Evolutionary conservation across 2,113 vertebrate genomes (phyloP), one percentile per base, ranked within the genome.

Genomic region (Datnioides undecimradiatus): DNA sequence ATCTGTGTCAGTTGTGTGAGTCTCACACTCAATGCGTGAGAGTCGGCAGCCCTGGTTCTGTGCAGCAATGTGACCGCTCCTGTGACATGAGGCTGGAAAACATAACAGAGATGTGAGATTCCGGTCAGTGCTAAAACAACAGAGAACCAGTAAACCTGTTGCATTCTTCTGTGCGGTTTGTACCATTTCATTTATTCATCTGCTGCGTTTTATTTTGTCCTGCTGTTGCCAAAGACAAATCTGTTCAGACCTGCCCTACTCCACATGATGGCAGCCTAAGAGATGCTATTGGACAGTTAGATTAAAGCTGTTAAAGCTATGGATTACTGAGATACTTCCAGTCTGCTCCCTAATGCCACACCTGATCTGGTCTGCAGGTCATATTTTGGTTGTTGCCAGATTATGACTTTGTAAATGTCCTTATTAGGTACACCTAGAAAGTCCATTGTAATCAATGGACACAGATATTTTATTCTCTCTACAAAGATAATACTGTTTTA

Each of bases 241-340:
- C 11, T 10, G 8, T 38, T 52, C 64, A 68, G 4, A 38, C 40
- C 25, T 31, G 21, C 13, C 23, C 43, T 4, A 17, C 19, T 17
- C 55, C 6, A 43, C 54, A 72, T 48, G 55, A 5, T 48, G 21
- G 8, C 29, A 31, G 25, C 8, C 40, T 11, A 48, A 72, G 54
- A 72, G 69, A 72, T 62, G 55, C 41, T 16, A 14, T 48, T 36
- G 14, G 29, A 60, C 31, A 60, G 54, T 21, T 49, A n/a, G 55
- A 17, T 59, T 43, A 14, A 70, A 41, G 25, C 31, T 25, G 4
- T 38, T 46, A 46, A 34, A 34, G 16, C 31, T 13, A 31, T 23
- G 51, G 67, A 57, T 70, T 19, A 66, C 16, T 17, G 62, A n/a
- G 17, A 33, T n/a, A 11, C 45, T 48, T 23, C 3, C 5, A 5